Evolutionary conservation across 2,797 vertebrate genomes (phyloP).

Genomic region (Balearica regulorum): DNA sequence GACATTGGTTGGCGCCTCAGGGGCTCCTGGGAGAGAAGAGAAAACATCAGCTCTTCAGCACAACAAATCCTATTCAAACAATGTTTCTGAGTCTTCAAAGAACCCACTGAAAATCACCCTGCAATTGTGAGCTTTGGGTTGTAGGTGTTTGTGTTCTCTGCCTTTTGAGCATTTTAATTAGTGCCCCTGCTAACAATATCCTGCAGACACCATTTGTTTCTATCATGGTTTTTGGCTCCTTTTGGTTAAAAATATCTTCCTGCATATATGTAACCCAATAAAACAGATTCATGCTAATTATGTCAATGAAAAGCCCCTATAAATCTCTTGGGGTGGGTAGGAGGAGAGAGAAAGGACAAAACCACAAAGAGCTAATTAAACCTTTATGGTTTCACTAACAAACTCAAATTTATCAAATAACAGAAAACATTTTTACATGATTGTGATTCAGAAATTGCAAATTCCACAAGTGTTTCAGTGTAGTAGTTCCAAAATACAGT

Average conservation of each 20-base stretch:
- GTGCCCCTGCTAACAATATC: conserved; percentile 52
- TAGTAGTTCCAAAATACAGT: not conserved
- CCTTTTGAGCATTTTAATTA: conserved; percentile 71
- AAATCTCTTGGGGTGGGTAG: conserved; percentile 42
- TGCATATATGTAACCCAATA: conserved; percentile 55
- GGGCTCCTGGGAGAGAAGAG: conserved; percentile 81
- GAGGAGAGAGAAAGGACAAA: conserved; percentile 39
- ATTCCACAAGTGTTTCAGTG: not conserved
- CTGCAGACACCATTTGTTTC: conserved; percentile 67
- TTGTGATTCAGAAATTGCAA: not conserved
- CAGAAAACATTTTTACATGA: not conserved
- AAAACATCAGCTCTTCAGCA: conserved; percentile 70
- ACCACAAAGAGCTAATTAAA: conserved; percentile 40
- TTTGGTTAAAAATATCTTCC: conserved; percentile 58
- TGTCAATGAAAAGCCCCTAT: conserved; percentile 53
- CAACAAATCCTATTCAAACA: conserved; percentile 72
- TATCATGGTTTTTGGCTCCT: conserved; percentile 53
- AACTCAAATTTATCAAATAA: conserved; percentile 15
- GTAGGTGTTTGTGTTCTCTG: conserved; percentile 64
- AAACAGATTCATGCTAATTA: conserved; percentile 64
- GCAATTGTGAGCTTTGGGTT: conserved; percentile 61
- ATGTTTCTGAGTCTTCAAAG: conserved; percentile 63
- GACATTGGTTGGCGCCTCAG: conserved; percentile 86
- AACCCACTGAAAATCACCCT: conserved; percentile 55
- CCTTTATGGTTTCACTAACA: conserved; percentile 24